These are phyloP conservation scores for Diprion similis DNA, from an alignment of 1,140 invertebrate species.

Conservation along the genomic window DNA sequence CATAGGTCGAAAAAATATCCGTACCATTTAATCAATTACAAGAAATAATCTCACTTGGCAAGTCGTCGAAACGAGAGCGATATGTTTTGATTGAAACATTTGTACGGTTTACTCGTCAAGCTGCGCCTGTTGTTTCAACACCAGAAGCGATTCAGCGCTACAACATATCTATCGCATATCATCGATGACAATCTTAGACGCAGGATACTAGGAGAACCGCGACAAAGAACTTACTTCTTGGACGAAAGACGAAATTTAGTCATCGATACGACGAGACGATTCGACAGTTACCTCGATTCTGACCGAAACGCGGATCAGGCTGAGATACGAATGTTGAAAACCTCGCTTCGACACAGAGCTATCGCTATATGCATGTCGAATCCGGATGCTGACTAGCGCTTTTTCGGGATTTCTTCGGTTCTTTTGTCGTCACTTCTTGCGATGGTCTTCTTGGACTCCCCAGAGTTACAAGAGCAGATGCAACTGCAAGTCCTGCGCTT, in stretches of 20 bases:
- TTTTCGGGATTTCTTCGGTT: conserved; percentile 70
- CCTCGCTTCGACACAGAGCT: not conserved
- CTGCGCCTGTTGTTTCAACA: not conserved
- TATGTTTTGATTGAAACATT: not conserved
- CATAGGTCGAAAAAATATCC: not conserved
- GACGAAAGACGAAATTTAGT: not conserved
- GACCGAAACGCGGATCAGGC: not conserved
- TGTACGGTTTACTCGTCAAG: not conserved
- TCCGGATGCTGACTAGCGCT: conserved; percentile 77
- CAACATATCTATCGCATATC: not conserved
- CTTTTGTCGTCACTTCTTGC: conserved; percentile 70
- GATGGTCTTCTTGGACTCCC: conserved; percentile 80
- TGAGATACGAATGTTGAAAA: not conserved
- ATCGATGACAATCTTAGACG: not conserved
- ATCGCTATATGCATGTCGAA: conserved; percentile 57
- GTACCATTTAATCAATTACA: not conserved
- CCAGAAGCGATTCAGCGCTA: not conserved
- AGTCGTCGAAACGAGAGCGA: not conserved
- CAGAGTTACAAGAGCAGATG: conserved; percentile 84
- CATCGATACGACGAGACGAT: conserved; percentile 17
- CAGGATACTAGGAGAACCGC: not conserved
- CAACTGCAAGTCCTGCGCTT: conserved; percentile 82
- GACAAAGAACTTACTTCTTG: not conserved
- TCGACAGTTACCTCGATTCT: conserved; percentile 3
- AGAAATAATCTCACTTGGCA: not conserved